These are phyloP conservation scores for Polyodon spathula DNA, from an alignment of 2,113 vertebrate species.

Conservation along the genomic window DNA sequence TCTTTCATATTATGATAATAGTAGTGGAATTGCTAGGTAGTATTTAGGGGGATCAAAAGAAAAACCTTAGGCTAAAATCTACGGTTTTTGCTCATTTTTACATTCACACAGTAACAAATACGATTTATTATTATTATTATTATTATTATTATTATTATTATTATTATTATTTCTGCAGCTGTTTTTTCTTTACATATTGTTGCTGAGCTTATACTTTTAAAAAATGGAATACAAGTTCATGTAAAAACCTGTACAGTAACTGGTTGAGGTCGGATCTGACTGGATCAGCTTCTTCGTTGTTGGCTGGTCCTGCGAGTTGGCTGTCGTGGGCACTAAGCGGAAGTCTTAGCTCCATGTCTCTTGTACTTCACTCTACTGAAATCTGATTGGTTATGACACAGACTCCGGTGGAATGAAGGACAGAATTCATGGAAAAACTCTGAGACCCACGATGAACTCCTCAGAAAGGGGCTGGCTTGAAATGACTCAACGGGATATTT, in stretches of 20 bases:
- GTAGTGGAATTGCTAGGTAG: constrained; percentile 18
- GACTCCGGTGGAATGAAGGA: constrained; percentile 99
- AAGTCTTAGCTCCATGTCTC: constrained; percentile 70
- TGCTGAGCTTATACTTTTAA: neutral
- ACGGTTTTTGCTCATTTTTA: constrained; percentile 20
- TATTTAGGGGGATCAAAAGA: constrained; percentile 16
- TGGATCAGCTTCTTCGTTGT: neutral
- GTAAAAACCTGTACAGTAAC: constrained; percentile 3
- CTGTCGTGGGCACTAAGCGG: constrained; percentile 12
- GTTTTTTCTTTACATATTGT: constrained; percentile 30
- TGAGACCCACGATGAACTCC: constrained; percentile 1
- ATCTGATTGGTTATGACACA: constrained; percentile 89
- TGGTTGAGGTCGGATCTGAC: no score
- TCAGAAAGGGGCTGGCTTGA: no score
- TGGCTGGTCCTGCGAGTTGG: neutral
- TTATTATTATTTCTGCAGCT: constrained; percentile 23
- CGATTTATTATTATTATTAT: constrained; percentile 22
- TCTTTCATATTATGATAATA: constrained; percentile 14
- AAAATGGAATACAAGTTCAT: constrained; percentile 19
- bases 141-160: no score
- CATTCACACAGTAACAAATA: no score
- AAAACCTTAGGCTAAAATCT: constrained; percentile 22
- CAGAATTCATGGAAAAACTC: constrained; percentile 71
- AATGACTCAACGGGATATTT: no score
- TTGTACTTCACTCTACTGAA: constrained; percentile 99